phyloP scores from a whole-genome alignment of 2,113 vertebrate genomes.

The Micronycteris hirsuta region DNA sequence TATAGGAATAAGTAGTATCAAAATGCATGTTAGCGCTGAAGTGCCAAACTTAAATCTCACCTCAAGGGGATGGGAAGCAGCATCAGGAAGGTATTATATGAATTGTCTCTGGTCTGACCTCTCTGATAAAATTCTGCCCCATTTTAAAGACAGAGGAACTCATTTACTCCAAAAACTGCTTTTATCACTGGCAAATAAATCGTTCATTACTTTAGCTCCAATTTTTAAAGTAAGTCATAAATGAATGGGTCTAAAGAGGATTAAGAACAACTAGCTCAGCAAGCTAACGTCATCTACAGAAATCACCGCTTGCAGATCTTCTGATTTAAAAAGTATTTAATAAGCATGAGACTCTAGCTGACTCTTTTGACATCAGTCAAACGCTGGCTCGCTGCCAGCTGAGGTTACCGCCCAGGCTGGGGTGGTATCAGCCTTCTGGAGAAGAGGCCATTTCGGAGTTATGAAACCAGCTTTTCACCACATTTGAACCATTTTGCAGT shows the following conservation, averaged over 20 bases:
- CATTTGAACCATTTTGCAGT: not conserved
- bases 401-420: not conserved
- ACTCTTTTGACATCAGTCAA: not conserved
- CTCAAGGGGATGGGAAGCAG: not conserved
- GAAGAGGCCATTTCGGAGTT: slow-evolving; percentile 23
- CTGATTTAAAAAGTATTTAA: slow-evolving; percentile 23
- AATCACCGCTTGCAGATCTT: not conserved
- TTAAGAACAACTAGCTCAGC: not conserved
- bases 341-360: not conserved
- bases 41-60: not conserved
- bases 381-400: not conserved
- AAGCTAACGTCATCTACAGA: not conserved
- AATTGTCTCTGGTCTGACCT: not conserved
- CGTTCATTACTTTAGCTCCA: not conserved
- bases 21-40: not conserved
- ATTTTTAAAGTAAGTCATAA: not conserved
- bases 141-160: not conserved
- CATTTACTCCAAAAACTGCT: not conserved
- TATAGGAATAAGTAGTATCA: not conserved
- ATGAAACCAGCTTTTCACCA: slow-evolving; percentile 8
- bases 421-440: not conserved
- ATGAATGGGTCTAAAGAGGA: not conserved
- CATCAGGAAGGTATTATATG: not conserved
- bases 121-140: not conserved
- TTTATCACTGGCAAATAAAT: not conserved